Evolutionary conservation across 1,140 invertebrate species (phyloP).

Genomic region (Drosophila tropicalis): DNA sequence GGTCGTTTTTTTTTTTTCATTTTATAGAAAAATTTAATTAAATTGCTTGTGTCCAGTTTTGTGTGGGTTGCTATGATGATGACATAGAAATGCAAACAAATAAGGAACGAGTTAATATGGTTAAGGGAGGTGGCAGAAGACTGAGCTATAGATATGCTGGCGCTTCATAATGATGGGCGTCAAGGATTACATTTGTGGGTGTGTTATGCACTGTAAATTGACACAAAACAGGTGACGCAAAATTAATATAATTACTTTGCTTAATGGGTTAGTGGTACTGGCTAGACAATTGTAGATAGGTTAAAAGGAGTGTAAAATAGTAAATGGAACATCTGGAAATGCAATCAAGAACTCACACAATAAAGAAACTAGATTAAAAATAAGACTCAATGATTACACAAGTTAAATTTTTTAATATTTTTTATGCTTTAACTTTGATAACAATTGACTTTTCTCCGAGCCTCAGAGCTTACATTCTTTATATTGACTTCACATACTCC

Average conservation of each 20-base stretch:
- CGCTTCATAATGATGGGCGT: not conserved
- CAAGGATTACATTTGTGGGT: slow-evolving; percentile 14
- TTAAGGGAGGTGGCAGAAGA: too few species aligned
- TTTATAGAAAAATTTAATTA: slow-evolving; percentile 54
- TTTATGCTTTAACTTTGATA: too few species aligned
- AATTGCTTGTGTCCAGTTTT: slow-evolving; percentile 46
- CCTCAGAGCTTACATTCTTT: not conserved
- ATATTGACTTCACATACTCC: not conserved
- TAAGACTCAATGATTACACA: too few species aligned
- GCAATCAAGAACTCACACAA: too few species aligned
- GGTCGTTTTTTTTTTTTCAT: not conserved
- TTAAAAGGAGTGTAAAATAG: not conserved
- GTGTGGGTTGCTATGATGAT: slow-evolving; percentile 26
- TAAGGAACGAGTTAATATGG: not conserved
- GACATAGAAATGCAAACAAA: slow-evolving; percentile 43
- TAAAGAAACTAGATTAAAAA: too few species aligned
- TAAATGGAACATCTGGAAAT: too few species aligned
- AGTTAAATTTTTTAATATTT: too few species aligned
- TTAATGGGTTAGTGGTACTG: not conserved
- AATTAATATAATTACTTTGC: not conserved
- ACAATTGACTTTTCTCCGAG: too few species aligned
- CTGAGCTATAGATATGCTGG: too few species aligned
- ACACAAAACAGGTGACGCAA: not conserved
- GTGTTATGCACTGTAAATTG: not conserved
- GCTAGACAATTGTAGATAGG: not conserved